phyloP scores from a whole-genome alignment of 2,113 vertebrate species.

The Geococcyx californianus region DNA sequence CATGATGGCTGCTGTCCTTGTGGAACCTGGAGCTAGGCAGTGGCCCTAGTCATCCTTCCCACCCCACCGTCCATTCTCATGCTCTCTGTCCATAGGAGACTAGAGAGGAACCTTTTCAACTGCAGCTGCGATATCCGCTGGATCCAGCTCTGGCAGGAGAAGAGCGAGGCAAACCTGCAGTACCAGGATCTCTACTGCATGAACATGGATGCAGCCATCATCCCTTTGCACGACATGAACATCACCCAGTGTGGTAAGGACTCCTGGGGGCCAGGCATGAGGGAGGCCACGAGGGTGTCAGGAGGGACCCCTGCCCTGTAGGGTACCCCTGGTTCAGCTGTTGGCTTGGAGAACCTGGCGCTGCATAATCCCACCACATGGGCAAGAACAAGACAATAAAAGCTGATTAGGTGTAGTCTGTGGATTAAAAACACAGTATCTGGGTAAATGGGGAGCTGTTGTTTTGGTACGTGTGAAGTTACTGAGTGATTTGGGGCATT shows the following conservation, averaged over 20 bases:
- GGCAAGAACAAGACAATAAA: not conserved
- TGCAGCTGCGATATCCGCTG: slow-evolving; percentile 96
- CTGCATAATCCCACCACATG: not conserved
- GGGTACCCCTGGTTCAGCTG: not conserved
- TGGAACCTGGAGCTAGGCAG: not conserved
- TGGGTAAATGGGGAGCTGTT: not conserved
- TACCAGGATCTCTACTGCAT: slow-evolving; percentile 89
- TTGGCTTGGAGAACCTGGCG: not conserved
- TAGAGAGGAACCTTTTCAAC: slow-evolving; percentile 92
- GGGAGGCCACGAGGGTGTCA: not conserved
- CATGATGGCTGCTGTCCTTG: accelerated
- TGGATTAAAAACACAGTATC: not conserved
- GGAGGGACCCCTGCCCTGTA: not conserved
- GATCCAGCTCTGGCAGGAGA: slow-evolving; percentile 97
- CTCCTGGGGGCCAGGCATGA: accelerated
- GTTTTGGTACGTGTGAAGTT: not conserved
- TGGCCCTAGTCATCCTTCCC: not conserved
- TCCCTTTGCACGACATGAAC: slow-evolving; percentile 89
- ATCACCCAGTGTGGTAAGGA: slow-evolving; percentile 91
- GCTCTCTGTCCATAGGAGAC: slow-evolving; percentile 71
- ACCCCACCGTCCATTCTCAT: slow-evolving; percentile 8
- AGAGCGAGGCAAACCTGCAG: slow-evolving; percentile 86
- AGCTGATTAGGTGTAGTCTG: not conserved
- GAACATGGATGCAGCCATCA: slow-evolving; percentile 78
- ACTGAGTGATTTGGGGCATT: not conserved